These are phyloP conservation scores for Heliothis peltigera DNA, from an alignment of 2,888 invertebrate species.

Conservation along the genomic window DNA sequence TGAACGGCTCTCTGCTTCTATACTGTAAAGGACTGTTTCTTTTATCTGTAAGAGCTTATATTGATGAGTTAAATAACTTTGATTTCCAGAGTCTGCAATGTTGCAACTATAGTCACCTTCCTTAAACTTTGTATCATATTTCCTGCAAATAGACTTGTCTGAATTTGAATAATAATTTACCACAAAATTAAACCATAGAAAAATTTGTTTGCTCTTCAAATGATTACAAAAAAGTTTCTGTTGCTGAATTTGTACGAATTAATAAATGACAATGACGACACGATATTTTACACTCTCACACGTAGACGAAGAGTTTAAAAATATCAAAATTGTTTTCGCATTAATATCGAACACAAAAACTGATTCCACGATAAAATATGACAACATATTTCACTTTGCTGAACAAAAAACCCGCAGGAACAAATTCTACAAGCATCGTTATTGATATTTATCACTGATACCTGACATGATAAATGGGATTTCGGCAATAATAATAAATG, in stretches of 20 bases:
- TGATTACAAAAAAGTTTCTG: constrained; percentile 6
- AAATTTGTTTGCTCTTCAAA: constrained; percentile 3
- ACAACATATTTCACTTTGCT: constrained; percentile 60
- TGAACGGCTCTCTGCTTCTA: not conserved
- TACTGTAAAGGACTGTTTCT: not conserved
- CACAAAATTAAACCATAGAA: constrained; percentile 9
- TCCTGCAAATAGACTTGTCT: constrained; percentile 24
- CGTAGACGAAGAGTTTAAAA: constrained; percentile 3
- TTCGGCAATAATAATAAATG: constrained; percentile 73
- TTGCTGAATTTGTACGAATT: not conserved
- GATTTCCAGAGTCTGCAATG: not conserved
- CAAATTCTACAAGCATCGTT: constrained; percentile 61
- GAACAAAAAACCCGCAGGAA: constrained; percentile 56
- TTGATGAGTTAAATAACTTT: not conserved
- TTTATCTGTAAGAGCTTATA: not conserved
- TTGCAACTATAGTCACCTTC: constrained; percentile 1
- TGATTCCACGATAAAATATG: constrained; percentile 58
- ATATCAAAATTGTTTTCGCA: constrained; percentile 48
- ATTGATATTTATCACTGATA: constrained; percentile 67
- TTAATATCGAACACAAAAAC: constrained; percentile 52
- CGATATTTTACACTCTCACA: constrained; percentile 9
- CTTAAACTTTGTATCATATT: constrained; percentile 20
- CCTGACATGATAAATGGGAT: constrained; percentile 65
- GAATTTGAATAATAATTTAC: constrained; percentile 31
- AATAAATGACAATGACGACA: constrained; percentile 7